Evolutionary conservation across 1,140 invertebrate genomes (phyloP).

Genomic region (Oncopodura yosiiana): DNA sequence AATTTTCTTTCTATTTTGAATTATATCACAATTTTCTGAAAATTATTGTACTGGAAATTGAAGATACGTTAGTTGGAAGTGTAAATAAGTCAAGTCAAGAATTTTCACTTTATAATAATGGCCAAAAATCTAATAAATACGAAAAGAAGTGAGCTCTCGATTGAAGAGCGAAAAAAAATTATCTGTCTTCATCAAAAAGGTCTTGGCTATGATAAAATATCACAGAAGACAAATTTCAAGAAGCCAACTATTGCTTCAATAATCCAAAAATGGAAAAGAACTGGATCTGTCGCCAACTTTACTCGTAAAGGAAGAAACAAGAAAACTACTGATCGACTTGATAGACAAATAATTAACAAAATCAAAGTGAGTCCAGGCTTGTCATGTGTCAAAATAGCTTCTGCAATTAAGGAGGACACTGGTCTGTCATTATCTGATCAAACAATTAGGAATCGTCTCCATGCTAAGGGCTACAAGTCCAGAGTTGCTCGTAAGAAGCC

Average conservation of each 20-base stretch:
- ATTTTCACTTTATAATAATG: too few species aligned
- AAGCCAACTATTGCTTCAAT: background rate
- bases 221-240: background rate
- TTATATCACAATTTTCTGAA: too few species aligned
- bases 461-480: background rate
- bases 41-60: too few species aligned
- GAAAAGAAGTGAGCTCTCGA: background rate
- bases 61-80: too few species aligned
- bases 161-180: background rate
- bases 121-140: too few species aligned
- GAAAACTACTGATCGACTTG: background rate
- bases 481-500: background rate
- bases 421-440: background rate
- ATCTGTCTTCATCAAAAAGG: background rate
- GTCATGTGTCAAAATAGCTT: background rate
- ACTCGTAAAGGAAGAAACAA: background rate
- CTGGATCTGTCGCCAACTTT: background rate
- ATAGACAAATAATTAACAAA: background rate
- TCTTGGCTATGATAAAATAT: background rate
- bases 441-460: background rate
- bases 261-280: background rate
- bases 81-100: too few species aligned
- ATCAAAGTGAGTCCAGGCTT: background rate
- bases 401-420: background rate
- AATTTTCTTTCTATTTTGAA: too few species aligned